Base-by-base conservation (phyloP, 2,797 vertebrate species). In the Tauraco hartlaubi region DNA sequence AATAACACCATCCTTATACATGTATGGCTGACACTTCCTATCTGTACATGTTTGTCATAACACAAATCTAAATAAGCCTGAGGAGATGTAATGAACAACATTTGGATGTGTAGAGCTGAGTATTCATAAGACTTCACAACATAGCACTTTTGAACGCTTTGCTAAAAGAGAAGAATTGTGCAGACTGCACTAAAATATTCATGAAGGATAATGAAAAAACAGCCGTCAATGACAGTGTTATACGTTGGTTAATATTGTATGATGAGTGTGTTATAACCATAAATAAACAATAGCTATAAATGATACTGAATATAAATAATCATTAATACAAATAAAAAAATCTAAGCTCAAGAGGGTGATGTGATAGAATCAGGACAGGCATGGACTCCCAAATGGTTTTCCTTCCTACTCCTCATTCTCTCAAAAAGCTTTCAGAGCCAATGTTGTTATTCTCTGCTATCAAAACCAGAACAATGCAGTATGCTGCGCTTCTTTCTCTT, bases 241-340 rank as follows among this genome's bases (percentile, higher is more conserved):
- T 55, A 91, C 73, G 64, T 63, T 97, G 91, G 93, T 98, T 97
- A 98, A 97, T 98, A 98, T 97, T 97, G 86, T 78, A 98, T 97
- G 97, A 94, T 68, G 71, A 97, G 75, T 94, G 78, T 94, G 94
- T 87, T 97, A 96, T 96, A 97, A 95, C 92, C 94, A 98, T 97
- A 97, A 98, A 98, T 97, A 97, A 98, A 97, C 97, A 96, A 97
- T 94, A 98, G 95, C 75, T 78, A 90, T 85, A 96, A 97, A 97
- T 96, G 93, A 96, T 93, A 95, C 76, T 69, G 90, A 98, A 91
- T 97, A 96, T 92, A 97, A 97, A 97, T 98, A 97, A 97, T 94
- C 91, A 95, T 94, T 95, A 81, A 89, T 95, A 96, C 92, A 96
- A 97, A 96, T 94, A 95, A 85, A 64, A 90, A 96, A 93, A 84